These are phyloP conservation scores for Anomalospiza imberbis DNA, from an alignment of 2,797 vertebrate genomes.

Conservation along the genomic window DNA sequence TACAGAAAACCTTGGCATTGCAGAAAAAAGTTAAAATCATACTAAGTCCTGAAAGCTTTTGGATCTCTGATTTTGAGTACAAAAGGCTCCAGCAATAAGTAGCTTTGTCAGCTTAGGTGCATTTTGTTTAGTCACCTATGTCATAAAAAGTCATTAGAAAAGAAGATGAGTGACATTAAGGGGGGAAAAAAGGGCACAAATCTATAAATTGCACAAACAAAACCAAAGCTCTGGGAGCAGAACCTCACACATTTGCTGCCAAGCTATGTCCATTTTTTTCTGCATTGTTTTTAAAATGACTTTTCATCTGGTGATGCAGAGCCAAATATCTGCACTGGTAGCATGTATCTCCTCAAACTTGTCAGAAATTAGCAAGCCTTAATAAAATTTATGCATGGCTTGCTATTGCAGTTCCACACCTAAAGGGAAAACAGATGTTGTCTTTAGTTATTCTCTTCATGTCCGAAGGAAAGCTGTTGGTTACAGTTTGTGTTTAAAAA, in stretches of 20 bases:
- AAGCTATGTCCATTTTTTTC: neutral
- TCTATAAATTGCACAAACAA: neutral
- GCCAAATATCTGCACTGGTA: neutral
- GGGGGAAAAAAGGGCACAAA: neutral
- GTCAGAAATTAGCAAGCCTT: constrained; percentile 51
- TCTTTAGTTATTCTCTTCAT: constrained; percentile 54
- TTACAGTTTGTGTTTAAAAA: constrained; percentile 6
- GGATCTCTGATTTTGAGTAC: neutral
- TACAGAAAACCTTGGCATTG: neutral
- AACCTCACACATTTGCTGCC: neutral
- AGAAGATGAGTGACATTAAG: neutral
- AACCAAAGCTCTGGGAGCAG: neutral
- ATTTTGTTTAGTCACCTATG: neutral
- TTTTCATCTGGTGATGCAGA: constrained; percentile 19
- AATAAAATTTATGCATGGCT: constrained; percentile 61
- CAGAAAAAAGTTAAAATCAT: neutral
- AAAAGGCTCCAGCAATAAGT: neutral
- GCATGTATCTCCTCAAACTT: constrained; percentile 9
- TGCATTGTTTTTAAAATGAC: constrained; percentile 9
- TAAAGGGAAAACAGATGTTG: constrained; percentile 69
- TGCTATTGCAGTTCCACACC: constrained; percentile 35
- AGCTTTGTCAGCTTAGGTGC: neutral
- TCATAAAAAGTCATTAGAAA: neutral
- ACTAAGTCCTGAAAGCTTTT: neutral
- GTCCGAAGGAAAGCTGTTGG: constrained; percentile 27